Percentiles rank a stretch among this genome's conserved stretches.
These are phyloP conservation scores for Xylocopa sonorina DNA, from an alignment of 1,140 invertebrate genomes.

Conservation along the genomic window DNA sequence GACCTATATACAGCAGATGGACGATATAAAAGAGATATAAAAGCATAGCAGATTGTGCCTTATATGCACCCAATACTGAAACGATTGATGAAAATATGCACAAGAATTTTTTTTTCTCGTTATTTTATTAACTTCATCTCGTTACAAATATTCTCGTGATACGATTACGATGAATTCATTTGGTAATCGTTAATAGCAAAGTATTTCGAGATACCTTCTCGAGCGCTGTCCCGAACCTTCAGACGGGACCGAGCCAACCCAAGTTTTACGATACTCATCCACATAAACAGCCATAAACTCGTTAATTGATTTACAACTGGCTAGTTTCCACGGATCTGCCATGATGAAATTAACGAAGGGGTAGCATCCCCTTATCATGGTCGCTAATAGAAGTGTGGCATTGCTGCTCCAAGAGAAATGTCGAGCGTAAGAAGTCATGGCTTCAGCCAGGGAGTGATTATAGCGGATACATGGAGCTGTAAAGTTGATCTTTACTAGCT, in stretches of 20 bases:
- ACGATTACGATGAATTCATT: too few species aligned
- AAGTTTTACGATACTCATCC: conserved; percentile 30
- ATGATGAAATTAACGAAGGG: conserved; percentile 54
- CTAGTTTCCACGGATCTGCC: conserved; percentile 32
- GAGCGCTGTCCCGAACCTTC: not conserved
- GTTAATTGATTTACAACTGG: conserved; percentile 62
- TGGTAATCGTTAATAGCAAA: conserved; percentile 13
- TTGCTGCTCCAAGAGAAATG: conserved; percentile 17
- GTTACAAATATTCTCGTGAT: too few species aligned
- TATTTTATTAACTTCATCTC: too few species aligned
- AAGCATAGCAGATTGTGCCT: too few species aligned
- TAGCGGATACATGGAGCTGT: conserved; percentile 63
- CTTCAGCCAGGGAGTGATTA: conserved; percentile 57
- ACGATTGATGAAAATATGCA: too few species aligned
- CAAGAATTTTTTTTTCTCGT: too few species aligned
- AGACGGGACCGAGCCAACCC: not conserved
- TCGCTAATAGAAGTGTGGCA: conserved; percentile 57
- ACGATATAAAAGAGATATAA: too few species aligned
- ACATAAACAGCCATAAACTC: conserved; percentile 28
- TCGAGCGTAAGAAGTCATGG: conserved; percentile 33
- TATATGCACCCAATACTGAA: too few species aligned
- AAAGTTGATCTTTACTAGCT: conserved; percentile 70
- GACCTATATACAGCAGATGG: too few species aligned
- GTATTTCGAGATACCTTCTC: not conserved
- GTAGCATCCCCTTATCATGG: conserved; percentile 21